Conservation (phyloP, 1,140 invertebrate species). For the Sinella curviseta region DNA sequence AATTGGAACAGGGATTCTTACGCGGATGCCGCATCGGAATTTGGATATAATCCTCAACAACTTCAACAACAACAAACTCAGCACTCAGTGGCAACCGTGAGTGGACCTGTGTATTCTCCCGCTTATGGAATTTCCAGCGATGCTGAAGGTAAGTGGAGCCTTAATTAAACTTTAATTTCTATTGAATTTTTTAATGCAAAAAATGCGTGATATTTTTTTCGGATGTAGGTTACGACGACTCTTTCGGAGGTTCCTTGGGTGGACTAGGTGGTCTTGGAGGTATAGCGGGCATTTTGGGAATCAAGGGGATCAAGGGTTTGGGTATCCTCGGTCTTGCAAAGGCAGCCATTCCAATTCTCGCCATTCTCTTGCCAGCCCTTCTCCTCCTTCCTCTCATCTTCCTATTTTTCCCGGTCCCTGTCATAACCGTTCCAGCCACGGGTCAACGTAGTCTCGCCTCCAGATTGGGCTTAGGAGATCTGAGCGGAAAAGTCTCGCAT, state of each 20-base stretch:
- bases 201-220: constrained; percentile 30
- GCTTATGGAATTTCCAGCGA: constrained; percentile 4
- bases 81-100: too few relatives aligned
- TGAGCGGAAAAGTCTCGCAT: constrained; percentile 39
- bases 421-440: constrained; percentile 44
- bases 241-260: constrained; percentile 34
- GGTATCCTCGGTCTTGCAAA: constrained; percentile 37
- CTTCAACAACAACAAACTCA: not conserved
- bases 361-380: constrained; percentile 34
- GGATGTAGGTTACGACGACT: constrained; percentile 32
- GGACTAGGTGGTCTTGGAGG: constrained; percentile 30
- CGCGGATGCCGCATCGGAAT: constrained; percentile 43
- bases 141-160: not conserved
- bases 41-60: constrained; percentile 38
- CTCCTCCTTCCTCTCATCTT: constrained; percentile 42
- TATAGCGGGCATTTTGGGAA: constrained; percentile 33
- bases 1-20: constrained; percentile 40
- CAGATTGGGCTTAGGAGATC: constrained; percentile 37
- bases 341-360: constrained; percentile 34
- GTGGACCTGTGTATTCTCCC: not conserved
- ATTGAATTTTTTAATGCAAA: constrained; percentile 16
- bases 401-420: constrained; percentile 44
- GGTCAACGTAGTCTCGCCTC: not conserved
- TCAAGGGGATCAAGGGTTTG: constrained; percentile 40
- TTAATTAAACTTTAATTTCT: constrained; percentile 13